phyloP scores from a whole-genome alignment of 2,797 vertebrate genomes.

The Gymnopithys bicolor region DNA sequence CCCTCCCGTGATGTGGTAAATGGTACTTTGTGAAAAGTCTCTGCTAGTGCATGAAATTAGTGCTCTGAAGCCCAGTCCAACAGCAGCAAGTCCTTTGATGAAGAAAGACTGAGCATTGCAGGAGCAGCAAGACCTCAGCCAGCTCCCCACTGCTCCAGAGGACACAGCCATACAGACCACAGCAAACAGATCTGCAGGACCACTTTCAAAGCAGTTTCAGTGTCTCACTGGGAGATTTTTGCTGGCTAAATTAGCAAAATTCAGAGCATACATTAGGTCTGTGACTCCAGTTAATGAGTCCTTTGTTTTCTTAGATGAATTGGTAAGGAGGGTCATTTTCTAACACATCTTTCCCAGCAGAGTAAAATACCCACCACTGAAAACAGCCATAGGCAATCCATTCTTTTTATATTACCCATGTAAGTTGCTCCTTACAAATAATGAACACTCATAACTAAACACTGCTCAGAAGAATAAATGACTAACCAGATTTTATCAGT shows the following conservation, averaged over 20 bases:
- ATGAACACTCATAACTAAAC: slow-evolving; percentile 70
- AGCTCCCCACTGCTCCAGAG: background rate
- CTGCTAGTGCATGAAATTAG: background rate
- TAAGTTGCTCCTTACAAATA: slow-evolving; percentile 57
- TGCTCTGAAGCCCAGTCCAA: background rate
- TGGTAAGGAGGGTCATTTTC: slow-evolving; percentile 32
- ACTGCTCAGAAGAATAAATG: slow-evolving; percentile 80
- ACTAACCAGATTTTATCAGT: slow-evolving; percentile 89
- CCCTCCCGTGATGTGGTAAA: background rate
- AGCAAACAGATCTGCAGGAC: slow-evolving; percentile 27
- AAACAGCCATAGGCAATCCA: slow-evolving; percentile 41
- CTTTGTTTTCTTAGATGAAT: slow-evolving; percentile 46
- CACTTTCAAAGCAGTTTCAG: slow-evolving; percentile 30
- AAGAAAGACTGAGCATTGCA: background rate
- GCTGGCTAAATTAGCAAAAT: slow-evolving; percentile 52
- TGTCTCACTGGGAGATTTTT: slow-evolving; percentile 31
- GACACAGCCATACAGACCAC: background rate
- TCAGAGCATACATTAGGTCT: slow-evolving; percentile 48
- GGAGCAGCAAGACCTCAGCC: background rate
- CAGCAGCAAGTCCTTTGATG: background rate
- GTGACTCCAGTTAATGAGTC: slow-evolving; percentile 49
- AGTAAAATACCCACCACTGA: slow-evolving; percentile 28
- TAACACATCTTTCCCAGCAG: slow-evolving; percentile 40
- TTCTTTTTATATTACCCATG: slow-evolving; percentile 24
- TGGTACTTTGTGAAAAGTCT: background rate